These are phyloP conservation scores for Pinctada fucata DNA, from an alignment of 2,888 invertebrate species.

Conservation along the genomic window DNA sequence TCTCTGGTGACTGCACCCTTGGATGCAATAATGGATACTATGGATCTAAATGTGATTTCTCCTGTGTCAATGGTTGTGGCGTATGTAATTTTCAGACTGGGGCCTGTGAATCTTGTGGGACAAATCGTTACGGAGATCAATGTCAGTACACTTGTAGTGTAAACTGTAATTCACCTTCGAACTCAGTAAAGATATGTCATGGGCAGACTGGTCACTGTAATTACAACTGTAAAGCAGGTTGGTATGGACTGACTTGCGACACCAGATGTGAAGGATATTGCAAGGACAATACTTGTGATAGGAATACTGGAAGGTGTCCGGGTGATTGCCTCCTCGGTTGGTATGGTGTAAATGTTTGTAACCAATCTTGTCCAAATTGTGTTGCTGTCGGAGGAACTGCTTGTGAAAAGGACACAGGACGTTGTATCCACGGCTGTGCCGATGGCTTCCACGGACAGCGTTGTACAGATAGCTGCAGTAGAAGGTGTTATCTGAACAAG, in stretches of 20 bases:
- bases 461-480: conserved; percentile 25
- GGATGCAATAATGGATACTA: conserved; percentile 22
- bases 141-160: conserved; percentile 16
- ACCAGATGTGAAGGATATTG: conserved; percentile 15
- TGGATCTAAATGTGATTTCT: conserved; percentile 25
- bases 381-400: not conserved
- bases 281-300: not conserved
- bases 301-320: conserved; percentile 8
- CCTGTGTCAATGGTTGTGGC: conserved; percentile 6
- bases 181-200: conserved; percentile 9
- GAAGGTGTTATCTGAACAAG: not conserved
- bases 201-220: conserved; percentile 9
- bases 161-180: conserved; percentile 12
- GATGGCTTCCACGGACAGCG: conserved; percentile 8
- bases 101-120: not conserved
- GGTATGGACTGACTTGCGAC: conserved; percentile 19
- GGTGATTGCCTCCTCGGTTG: conserved; percentile 11
- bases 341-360: not conserved
- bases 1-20: conserved; percentile 3
- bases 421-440: conserved; percentile 14
- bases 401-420: conserved; percentile 18
- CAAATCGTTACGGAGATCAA: conserved; percentile 6
- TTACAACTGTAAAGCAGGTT: conserved; percentile 14
- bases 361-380: conserved; percentile 1
- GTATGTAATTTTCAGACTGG: conserved; percentile 8